Percentiles rank a stretch among this genome's conserved stretches.
Evolutionary conservation across 2,113 vertebrate species (phyloP).

Genomic region (Dendropsophus ebraccatus): DNA sequence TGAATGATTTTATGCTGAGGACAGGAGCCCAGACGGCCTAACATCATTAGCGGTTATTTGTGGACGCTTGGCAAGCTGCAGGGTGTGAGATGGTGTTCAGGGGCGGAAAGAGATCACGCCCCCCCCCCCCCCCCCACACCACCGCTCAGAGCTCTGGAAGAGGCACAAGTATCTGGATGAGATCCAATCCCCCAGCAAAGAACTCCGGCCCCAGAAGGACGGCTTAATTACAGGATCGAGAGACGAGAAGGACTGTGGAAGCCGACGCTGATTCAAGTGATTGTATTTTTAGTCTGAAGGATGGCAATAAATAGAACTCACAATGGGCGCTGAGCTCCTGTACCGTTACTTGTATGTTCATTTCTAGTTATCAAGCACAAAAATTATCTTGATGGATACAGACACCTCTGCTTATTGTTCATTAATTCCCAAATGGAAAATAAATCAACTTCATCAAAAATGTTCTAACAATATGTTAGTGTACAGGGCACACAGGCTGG

Average conservation of each 20-base stretch:
- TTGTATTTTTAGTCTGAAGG: constrained; percentile 54
- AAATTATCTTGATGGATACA: too few species aligned
- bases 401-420: too few species aligned
- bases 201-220: constrained; percentile 46
- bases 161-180: constrained; percentile 38
- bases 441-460: too few species aligned
- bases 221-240: constrained; percentile 45
- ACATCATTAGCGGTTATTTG: too few species aligned
- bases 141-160: constrained; percentile 34
- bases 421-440: too few species aligned
- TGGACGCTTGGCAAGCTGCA: background rate
- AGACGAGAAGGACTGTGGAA: constrained; percentile 35
- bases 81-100: constrained; percentile 29
- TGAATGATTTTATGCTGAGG: constrained; percentile 53
- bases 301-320: constrained; percentile 39
- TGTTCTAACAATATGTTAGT: too few species aligned
- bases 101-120: background rate
- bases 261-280: constrained; percentile 44
- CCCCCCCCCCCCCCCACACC: too few species aligned
- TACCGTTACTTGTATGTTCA: too few species aligned
- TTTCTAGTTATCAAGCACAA: too few species aligned
- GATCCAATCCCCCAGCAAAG: constrained; percentile 29
- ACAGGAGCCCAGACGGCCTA: too few species aligned
- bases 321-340: background rate
- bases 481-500: too few species aligned